A percentile compares a stretch with the other conserved stretches of the same genome.
Evolutionary conservation across 2,797 vertebrate genomes (phyloP).

Genomic region (Acanthiza pusilla): DNA sequence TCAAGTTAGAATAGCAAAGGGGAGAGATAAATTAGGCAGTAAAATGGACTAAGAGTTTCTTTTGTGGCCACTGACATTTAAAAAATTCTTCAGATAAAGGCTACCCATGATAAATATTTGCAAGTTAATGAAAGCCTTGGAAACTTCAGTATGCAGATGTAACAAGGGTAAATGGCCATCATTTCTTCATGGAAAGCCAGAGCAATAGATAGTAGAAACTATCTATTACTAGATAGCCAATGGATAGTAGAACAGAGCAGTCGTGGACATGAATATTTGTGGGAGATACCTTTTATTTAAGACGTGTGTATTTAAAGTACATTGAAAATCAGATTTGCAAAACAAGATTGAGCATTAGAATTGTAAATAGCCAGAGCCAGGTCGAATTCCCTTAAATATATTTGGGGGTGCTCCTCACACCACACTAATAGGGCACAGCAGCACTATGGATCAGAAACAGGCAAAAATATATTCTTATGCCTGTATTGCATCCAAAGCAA

Average conservation of each 20-base stretch:
- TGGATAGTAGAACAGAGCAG: background rate
- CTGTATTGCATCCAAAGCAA: background rate
- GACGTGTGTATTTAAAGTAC: background rate
- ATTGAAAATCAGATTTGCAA: background rate
- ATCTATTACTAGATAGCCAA: too few species aligned
- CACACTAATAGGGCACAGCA: background rate
- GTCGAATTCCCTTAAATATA: background rate
- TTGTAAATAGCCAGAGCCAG: background rate
- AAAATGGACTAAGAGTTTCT: slow-evolving; percentile 40
- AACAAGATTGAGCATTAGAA: background rate
- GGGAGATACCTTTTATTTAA: background rate
- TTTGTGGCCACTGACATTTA: slow-evolving; percentile 59
- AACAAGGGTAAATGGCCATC: background rate
- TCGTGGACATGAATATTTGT: background rate
- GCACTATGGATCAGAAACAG: background rate
- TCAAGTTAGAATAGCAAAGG: background rate
- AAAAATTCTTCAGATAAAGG: slow-evolving; percentile 57
- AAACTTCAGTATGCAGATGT: background rate
- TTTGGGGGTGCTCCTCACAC: background rate
- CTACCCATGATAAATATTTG: slow-evolving; percentile 55
- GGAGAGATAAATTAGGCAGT: slow-evolving; percentile 50
- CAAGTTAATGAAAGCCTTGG: slow-evolving; percentile 55
- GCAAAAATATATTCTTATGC: background rate
- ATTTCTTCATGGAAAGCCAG: background rate
- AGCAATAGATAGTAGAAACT: background rate